Evolutionary conservation across 2,888 invertebrate genomes (phyloP).

Genomic region (Acanthococcus lagerstroemiae): DNA sequence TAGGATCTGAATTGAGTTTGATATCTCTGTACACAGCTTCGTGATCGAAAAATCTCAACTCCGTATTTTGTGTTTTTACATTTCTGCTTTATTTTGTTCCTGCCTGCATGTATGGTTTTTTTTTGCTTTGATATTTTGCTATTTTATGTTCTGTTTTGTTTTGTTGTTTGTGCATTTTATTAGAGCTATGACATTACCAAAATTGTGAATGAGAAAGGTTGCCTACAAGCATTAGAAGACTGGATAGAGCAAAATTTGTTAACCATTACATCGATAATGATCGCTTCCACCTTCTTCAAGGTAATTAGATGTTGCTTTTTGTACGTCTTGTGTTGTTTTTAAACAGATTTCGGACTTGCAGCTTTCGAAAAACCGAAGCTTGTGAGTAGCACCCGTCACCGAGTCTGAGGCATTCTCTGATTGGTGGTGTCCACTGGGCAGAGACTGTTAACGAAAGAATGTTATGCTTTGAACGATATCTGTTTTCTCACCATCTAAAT

Average conservation of each 20-base stretch:
- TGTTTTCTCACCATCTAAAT: too few species aligned
- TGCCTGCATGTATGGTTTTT: constrained; percentile 35
- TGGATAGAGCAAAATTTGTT: constrained; percentile 93
- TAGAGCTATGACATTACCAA: constrained; percentile 70
- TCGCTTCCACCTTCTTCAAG: constrained; percentile 87
- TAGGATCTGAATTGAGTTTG: too few species aligned
- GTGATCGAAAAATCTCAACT: too few species aligned
- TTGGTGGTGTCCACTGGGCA: too few species aligned
- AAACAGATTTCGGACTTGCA: too few species aligned
- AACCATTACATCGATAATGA: constrained; percentile 77
- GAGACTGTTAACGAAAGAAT: too few species aligned
- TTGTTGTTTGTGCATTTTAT: constrained; percentile 38
- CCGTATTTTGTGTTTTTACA: constrained; percentile 12
- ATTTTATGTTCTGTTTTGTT: constrained; percentile 35
- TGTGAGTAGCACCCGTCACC: too few species aligned
- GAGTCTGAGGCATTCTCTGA: too few species aligned
- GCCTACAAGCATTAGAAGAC: constrained; percentile 83
- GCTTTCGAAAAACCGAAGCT: too few species aligned
- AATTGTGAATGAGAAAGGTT: constrained; percentile 85
- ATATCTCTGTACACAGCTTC: too few species aligned
- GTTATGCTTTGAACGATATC: too few species aligned
- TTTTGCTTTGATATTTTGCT: constrained; percentile 29
- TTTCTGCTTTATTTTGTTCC: constrained; percentile 32
- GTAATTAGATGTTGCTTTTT: constrained; percentile 49
- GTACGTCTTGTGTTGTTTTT: too few species aligned